A percentile compares a stretch with the other conserved stretches of the same genome.
phyloP scores from a whole-genome alignment of 2,797 vertebrate genomes.

The Chelon auratus region DNA sequence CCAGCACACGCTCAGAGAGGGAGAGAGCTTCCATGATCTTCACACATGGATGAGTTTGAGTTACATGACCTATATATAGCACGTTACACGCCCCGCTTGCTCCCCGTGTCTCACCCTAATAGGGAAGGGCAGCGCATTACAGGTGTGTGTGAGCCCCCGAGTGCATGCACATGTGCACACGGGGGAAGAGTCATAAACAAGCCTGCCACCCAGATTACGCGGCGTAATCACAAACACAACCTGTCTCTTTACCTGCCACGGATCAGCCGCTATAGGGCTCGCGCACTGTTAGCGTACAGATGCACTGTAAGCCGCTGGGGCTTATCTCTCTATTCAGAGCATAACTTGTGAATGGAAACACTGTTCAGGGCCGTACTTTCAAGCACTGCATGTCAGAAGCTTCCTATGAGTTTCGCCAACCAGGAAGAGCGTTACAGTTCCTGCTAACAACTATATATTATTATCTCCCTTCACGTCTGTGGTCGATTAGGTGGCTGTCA shows the following conservation, averaged over 20 bases:
- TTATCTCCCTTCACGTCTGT: slow-evolving; percentile 43
- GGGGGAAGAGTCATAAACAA: slow-evolving; percentile 55
- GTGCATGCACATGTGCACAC: slow-evolving; percentile 37
- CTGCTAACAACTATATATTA: neutral
- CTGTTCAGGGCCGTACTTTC: neutral
- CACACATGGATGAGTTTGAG: slow-evolving; percentile 85
- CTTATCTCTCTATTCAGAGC: slow-evolving; percentile 14
- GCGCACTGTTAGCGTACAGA: slow-evolving; percentile 39
- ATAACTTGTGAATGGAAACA: neutral
- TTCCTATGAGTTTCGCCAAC: neutral
- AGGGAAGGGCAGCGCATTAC: slow-evolving; percentile 80
- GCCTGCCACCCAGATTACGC: slow-evolving; percentile 58
- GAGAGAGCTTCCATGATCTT: slow-evolving; percentile 81
- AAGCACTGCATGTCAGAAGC: neutral
- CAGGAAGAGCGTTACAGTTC: neutral
- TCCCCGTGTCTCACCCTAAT: slow-evolving; percentile 78
- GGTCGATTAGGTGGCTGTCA: slow-evolving; percentile 91
- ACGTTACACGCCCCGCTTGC: slow-evolving; percentile 83
- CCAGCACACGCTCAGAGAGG: slow-evolving; percentile 61
- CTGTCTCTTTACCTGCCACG: slow-evolving; percentile 71
- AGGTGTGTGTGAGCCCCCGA: slow-evolving; percentile 76
- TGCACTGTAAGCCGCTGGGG: slow-evolving; percentile 30
- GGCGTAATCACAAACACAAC: slow-evolving; percentile 67
- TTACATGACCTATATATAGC: slow-evolving; percentile 89
- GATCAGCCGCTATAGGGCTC: slow-evolving; percentile 64